Evolutionary conservation across 2,113 vertebrate genomes (phyloP).

Genomic region (Hippocampus abdominalis): DNA sequence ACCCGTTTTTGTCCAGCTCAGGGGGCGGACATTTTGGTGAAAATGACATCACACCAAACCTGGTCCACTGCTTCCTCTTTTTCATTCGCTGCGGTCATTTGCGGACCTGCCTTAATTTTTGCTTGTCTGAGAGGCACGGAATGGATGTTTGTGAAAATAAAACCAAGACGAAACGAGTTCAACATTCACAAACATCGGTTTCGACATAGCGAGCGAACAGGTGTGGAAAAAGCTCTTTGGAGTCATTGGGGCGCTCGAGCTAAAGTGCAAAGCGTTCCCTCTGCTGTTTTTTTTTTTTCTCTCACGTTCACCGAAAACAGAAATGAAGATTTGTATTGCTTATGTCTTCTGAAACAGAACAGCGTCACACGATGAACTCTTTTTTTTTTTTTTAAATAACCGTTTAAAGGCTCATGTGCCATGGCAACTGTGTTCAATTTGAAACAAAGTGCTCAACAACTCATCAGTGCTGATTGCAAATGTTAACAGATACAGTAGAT

Average conservation of each 20-base stretch:
- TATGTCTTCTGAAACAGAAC: neutral
- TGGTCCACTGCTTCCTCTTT: conserved; percentile 55
- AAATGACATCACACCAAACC: conserved; percentile 35
- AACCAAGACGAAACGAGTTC: conserved; percentile 17
- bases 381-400: neutral
- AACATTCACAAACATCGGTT: conserved; percentile 58
- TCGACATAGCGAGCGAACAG: neutral
- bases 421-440: neutral
- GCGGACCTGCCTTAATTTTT: conserved; percentile 28
- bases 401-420: neutral
- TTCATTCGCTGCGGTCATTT: conserved; percentile 62
- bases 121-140: conserved; percentile 15
- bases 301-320: neutral
- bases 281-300: neutral
- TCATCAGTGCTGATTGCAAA: neutral
- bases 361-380: neutral
- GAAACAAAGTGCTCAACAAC: neutral
- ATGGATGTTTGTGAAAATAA: conserved; percentile 12
- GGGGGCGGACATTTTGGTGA: too few relatives aligned
- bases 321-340: neutral
- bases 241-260: neutral
- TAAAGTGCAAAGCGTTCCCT: neutral
- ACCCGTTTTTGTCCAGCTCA: too few relatives aligned
- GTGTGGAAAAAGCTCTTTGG: conserved; percentile 35
- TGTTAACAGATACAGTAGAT: neutral